Evolutionary conservation across 2,888 invertebrate genomes (phyloP), one percentile per base, ranked within the genome.

Genomic region (Drosophila bunnanda): DNA sequence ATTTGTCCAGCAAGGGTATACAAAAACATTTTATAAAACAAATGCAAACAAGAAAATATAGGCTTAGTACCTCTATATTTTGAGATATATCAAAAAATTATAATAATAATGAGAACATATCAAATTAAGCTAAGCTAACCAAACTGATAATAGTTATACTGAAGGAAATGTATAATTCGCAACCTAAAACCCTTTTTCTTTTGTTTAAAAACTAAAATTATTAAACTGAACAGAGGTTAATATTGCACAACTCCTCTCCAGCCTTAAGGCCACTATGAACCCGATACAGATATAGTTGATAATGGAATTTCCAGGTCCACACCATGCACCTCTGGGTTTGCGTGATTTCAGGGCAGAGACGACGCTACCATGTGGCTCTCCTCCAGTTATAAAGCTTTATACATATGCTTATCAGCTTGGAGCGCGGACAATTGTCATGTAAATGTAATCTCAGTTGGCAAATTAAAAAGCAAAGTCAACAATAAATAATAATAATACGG

Each of bases 401-500:
- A 66, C 53, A 64, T 52, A 58, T 71, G 75, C 75, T 83, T 78
- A 81, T 84, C 83, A 86, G 71, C 30, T 48, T 52, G 41, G 41
- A 50, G 32, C 56, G 38, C 44, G 20, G 44, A 57, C 62, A 77
- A 79, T 77, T 70, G 69, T 73, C 73, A 73, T 77, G 74, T 61
- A 38, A 82, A 77, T 77, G 38, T 58, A 38, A 82, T 76, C 79
- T 34, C 50, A 28, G 46, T 39, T 53, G 32, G 20, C 50, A 32
- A 50, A 32, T 15, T 50, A 53, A 44, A 48, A 44, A 73, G 76
- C 30, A 58, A 68, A 70, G 58, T 54, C 68, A 72, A 73, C 72
- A 67, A 32, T 50, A 30, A 59, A 59, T 39, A 67, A 67, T 44
- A 67, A 66, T 36, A 56, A 52, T 43, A 62, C 61, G 69, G 75